A percentile compares a stretch with the other conserved stretches of the same genome.
Conservation (phyloP, 2,797 vertebrate species). For the Rousettus madagascariensis region DNA sequence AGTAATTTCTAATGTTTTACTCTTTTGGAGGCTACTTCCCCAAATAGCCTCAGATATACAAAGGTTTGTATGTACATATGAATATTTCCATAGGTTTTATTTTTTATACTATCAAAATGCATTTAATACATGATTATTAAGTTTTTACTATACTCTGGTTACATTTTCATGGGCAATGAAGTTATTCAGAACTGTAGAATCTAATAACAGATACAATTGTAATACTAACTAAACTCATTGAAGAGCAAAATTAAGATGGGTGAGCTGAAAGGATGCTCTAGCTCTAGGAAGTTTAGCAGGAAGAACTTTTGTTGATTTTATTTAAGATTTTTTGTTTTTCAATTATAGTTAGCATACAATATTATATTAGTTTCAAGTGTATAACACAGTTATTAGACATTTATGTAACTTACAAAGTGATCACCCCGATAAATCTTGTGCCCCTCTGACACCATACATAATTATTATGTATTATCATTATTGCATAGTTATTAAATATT, state of each 20-base stretch:
- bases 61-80: not conserved
- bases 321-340: not conserved
- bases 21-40: not conserved
- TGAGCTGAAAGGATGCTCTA: not conserved
- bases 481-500: too few species aligned
- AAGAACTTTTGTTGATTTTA: not conserved
- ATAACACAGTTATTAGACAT: too few species aligned
- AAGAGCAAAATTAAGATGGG: not conserved
- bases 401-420: too few species aligned
- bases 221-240: not conserved
- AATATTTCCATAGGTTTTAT: not conserved
- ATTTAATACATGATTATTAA: conserved; percentile 16
- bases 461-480: too few species aligned
- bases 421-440: too few species aligned
- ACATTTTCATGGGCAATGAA: not conserved
- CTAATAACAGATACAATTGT: not conserved
- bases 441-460: too few species aligned
- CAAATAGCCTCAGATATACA: not conserved
- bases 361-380: too few species aligned
- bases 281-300: not conserved
- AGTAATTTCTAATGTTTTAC: not conserved
- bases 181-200: not conserved
- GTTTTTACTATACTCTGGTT: not conserved
- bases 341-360: too few species aligned
- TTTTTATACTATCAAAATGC: not conserved